Percentiles rank a stretch among this genome's conserved stretches.
phyloP scores from a whole-genome alignment of 2,113 vertebrate genomes.

The Dasyornis broadbenti region DNA sequence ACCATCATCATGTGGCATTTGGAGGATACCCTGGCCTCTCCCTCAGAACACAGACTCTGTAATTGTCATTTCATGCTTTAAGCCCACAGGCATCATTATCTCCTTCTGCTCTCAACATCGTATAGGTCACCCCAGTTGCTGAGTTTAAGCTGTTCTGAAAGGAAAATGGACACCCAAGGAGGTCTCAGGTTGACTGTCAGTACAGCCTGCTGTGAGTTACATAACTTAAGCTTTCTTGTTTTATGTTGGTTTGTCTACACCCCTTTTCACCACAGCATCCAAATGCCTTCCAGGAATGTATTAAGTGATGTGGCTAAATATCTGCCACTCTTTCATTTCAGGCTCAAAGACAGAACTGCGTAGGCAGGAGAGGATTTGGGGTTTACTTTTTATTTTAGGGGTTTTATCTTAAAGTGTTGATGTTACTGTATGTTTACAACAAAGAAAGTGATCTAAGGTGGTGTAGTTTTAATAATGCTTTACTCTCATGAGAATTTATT shows the following conservation, averaged over 20 bases:
- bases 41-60: background rate
- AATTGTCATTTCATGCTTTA: background rate
- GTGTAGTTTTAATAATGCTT: background rate
- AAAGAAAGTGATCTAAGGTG: background rate
- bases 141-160: background rate
- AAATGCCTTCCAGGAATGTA: conserved; percentile 24
- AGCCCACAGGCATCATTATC: background rate
- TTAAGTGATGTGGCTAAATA: conserved; percentile 8
- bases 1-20: fast-evolving
- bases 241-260: background rate
- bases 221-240: background rate
- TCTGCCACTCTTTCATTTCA: conserved; percentile 22
- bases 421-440: background rate
- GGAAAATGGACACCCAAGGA: background rate
- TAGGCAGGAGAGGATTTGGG: background rate
- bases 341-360: conserved; percentile 5
- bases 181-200: background rate
- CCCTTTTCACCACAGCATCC: background rate
- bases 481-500: background rate
- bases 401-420: conserved; percentile 4
- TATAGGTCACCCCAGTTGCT: background rate
- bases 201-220: background rate
- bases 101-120: background rate
- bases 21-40: background rate
- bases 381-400: conserved; percentile 18